Evolutionary conservation across 2,888 invertebrate species (phyloP).

Genomic region (Saturnia pavonia): DNA sequence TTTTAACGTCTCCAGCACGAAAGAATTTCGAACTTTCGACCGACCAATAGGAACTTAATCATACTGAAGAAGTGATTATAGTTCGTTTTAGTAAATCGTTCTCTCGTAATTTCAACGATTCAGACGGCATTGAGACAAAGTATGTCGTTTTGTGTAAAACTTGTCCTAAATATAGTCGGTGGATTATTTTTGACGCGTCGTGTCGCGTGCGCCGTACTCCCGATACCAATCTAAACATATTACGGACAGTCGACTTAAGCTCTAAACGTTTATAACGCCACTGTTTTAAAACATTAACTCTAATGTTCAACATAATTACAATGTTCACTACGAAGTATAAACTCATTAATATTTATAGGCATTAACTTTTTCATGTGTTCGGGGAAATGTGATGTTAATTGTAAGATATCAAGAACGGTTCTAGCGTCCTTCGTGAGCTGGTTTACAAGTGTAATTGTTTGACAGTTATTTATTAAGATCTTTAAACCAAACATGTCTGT

Average conservation of each 20-base stretch:
- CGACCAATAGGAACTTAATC: conserved; percentile 14
- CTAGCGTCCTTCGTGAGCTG: background rate
- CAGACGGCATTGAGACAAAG: conserved; percentile 60
- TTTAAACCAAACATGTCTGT: conserved; percentile 38
- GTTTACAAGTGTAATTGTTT: conserved; percentile 21
- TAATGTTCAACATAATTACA: conserved; percentile 48
- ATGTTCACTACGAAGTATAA: conserved; percentile 40
- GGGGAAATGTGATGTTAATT: conserved; percentile 27
- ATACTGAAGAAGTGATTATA: conserved; percentile 24
- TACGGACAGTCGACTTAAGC: conserved; percentile 54
- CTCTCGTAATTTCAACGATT: conserved; percentile 32
- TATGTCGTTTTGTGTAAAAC: conserved; percentile 78
- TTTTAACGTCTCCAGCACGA: background rate
- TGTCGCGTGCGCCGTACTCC: conserved; percentile 65
- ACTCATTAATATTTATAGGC: conserved; percentile 44
- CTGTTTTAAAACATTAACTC: conserved; percentile 52
- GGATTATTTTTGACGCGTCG: conserved; percentile 72
- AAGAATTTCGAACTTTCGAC: background rate
- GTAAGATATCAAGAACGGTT: background rate
- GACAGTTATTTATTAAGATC: conserved; percentile 24
- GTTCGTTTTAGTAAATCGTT: conserved; percentile 29
- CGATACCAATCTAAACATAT: conserved; percentile 72
- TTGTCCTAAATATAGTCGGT: conserved; percentile 72
- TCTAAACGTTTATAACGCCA: conserved; percentile 59
- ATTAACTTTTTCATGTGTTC: conserved; percentile 28